phyloP scores from a whole-genome alignment of 2,113 vertebrate species.

The Python bivittatus region DNA sequence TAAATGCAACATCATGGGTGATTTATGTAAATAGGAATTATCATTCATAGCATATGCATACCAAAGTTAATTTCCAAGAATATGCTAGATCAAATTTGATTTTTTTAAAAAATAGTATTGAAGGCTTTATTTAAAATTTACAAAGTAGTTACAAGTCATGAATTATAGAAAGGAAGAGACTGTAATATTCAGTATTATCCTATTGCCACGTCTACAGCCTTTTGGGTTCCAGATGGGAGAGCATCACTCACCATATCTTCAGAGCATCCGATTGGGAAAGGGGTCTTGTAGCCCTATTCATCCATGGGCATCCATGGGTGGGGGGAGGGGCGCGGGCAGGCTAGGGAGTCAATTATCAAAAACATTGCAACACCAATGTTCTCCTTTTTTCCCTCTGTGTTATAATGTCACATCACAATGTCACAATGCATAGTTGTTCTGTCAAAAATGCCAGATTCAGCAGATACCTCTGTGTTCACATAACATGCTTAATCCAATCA shows the following conservation, averaged over 20 bases:
- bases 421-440: background rate
- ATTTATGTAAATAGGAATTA: background rate
- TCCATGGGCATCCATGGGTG: background rate
- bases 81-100: background rate
- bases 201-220: background rate
- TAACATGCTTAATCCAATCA: background rate
- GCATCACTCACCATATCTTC: background rate
- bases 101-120: background rate
- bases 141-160: background rate
- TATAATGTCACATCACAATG: background rate
- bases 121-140: slow-evolving; percentile 4
- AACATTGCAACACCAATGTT: background rate
- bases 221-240: background rate
- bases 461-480: background rate
- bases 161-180: background rate
- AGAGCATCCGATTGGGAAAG: background rate
- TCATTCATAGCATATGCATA: slow-evolving; percentile 3
- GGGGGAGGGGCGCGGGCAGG: background rate
- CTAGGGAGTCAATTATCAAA: background rate
- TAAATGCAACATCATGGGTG: background rate
- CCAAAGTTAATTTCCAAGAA: background rate
- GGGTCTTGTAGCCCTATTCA: background rate
- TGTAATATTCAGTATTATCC: background rate
- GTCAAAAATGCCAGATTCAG: background rate
- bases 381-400: fast-evolving